Conservation (phyloP, 2,113 vertebrate genomes). For the Syngnathus scovelli region DNA sequence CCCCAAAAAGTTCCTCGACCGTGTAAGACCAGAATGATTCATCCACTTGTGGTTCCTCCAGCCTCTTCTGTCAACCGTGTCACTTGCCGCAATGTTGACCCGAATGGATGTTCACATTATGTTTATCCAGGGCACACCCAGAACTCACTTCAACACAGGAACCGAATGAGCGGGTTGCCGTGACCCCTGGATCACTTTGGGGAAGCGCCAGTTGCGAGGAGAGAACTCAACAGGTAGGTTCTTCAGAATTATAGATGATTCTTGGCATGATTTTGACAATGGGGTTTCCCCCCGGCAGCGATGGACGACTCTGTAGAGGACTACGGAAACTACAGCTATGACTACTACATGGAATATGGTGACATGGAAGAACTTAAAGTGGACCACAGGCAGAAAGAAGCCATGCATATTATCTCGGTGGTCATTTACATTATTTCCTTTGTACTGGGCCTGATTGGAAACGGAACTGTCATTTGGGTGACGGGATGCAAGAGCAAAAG, state of each 20-base stretch:
- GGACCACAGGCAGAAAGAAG: conserved; percentile 56
- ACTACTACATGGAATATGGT: conserved; percentile 55
- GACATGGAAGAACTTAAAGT: conserved; percentile 54
- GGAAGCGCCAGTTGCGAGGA: conserved; percentile 17
- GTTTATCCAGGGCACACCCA: conserved; percentile 47
- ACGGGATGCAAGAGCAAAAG: conserved; percentile 84
- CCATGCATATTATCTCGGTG: conserved; percentile 80
- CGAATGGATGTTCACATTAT: conserved; percentile 39
- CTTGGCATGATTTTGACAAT: conserved; percentile 1
- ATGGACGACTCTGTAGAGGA: conserved; percentile 44
- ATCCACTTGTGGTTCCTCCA: conserved; percentile 10
- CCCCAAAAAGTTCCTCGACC: conserved; percentile 4
- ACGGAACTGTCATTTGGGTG: conserved; percentile 89
- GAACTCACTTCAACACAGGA: conserved; percentile 27
- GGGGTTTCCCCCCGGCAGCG: conserved; percentile 5
- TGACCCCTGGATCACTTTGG: conserved; percentile 11
- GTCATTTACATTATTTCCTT: conserved; percentile 81
- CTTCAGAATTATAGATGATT: neutral
- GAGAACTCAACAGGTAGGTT: conserved; percentile 1
- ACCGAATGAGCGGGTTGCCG: conserved; percentile 15
- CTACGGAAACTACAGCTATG: conserved; percentile 62
- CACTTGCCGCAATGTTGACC: conserved; percentile 21
- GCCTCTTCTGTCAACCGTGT: conserved; percentile 7
- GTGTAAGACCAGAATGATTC: conserved; percentile 16
- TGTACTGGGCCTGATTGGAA: conserved; percentile 84